These are phyloP conservation scores for Ophthalmolycus amberensis DNA, from an alignment of 2,113 vertebrate genomes.

Conservation along the genomic window DNA sequence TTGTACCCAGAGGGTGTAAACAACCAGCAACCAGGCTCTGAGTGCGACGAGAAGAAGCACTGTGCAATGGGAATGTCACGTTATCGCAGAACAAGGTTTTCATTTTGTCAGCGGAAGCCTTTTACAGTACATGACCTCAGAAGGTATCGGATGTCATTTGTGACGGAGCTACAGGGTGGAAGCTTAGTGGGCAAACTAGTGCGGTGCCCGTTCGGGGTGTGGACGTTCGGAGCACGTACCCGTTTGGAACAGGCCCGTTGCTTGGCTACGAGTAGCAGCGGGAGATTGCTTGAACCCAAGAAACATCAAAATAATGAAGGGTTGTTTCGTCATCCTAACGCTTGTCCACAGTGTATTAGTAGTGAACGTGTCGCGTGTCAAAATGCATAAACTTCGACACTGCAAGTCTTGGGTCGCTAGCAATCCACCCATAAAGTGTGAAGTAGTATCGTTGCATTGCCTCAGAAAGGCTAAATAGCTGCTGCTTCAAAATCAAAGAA, in stretches of 20 bases:
- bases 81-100: not conserved
- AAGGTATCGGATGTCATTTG: not conserved
- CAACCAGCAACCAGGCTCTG: constrained; percentile 15
- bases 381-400: too few species aligned
- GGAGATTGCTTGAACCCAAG: too few species aligned
- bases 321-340: too few species aligned
- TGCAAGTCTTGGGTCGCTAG: not conserved
- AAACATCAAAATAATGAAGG: too few species aligned
- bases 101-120: not conserved
- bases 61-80: not conserved
- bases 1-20: constrained; percentile 38
- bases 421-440: not conserved
- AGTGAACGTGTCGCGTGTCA: not conserved
- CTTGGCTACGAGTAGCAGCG: too few species aligned
- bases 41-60: not conserved
- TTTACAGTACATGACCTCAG: not conserved
- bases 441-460: not conserved
- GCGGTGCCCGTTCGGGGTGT: not conserved
- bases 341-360: not conserved
- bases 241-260: not conserved
- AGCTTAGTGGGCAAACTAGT: not conserved
- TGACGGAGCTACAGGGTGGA: not conserved
- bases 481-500: not conserved
- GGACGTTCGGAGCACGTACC: too few species aligned
- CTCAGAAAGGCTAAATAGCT: not conserved